Evolutionary conservation across 2,113 vertebrate genomes (phyloP).

Genomic region (Bambusicola thoracicus): DNA sequence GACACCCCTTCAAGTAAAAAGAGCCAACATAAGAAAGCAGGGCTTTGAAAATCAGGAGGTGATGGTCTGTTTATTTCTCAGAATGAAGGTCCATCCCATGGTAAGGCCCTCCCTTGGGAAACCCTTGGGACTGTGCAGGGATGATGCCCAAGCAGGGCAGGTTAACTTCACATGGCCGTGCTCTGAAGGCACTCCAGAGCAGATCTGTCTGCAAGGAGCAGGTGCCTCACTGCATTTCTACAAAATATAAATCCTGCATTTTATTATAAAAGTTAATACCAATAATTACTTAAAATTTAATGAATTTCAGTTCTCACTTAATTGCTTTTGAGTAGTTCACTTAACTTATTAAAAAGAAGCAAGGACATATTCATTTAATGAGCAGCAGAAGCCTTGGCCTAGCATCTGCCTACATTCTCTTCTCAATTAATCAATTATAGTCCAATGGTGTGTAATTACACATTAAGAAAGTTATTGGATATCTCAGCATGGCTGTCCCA

Average conservation of each 20-base stretch:
- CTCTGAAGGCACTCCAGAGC: not conserved
- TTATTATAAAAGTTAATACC: constrained; percentile 79
- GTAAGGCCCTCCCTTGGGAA: not conserved
- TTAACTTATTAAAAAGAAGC: constrained; percentile 83
- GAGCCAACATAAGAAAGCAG: not conserved
- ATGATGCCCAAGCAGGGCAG: not conserved
- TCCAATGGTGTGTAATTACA: constrained; percentile 83
- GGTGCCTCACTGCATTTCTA: not conserved
- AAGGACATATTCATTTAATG: constrained; percentile 82
- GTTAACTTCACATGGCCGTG: not conserved
- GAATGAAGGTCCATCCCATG: not conserved
- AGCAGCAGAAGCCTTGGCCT: constrained; percentile 79
- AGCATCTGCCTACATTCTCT: constrained; percentile 83
- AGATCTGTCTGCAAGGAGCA: not conserved
- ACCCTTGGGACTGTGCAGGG: not conserved
- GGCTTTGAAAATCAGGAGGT: not conserved
- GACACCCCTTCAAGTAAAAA: not conserved
- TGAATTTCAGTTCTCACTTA: constrained; percentile 81
- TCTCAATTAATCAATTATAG: constrained; percentile 88
- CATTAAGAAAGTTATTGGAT: constrained; percentile 85
- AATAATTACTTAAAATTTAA: constrained; percentile 84
- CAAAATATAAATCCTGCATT: constrained; percentile 71
- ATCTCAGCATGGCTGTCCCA: constrained; percentile 77
- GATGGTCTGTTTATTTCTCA: not conserved
- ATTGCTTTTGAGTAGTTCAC: constrained; percentile 82